Percentiles rank a stretch among this genome's conserved stretches.
phyloP scores from a whole-genome alignment of 2,113 vertebrate species.

The Bubo blakistoni region DNA sequence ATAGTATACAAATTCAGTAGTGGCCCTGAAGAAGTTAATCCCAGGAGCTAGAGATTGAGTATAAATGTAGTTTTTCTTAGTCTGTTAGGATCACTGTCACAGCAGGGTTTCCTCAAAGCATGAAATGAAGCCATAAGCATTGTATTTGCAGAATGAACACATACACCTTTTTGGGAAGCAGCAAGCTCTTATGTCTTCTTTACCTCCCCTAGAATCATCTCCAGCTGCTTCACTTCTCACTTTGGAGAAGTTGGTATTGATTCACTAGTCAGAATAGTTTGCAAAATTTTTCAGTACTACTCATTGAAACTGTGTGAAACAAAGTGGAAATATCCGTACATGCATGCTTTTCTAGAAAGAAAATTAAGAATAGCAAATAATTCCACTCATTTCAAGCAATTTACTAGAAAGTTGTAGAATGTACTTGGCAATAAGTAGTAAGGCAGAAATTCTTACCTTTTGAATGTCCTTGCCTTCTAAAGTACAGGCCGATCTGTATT shows the following conservation, averaged over 20 bases:
- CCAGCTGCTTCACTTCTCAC: not conserved
- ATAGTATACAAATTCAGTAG: not conserved
- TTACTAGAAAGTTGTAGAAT: not conserved
- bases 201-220: not conserved
- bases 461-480: not conserved
- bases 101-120: not conserved
- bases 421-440: not conserved
- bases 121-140: not conserved
- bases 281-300: not conserved
- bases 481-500: not conserved
- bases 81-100: not conserved
- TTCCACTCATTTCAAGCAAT: not conserved
- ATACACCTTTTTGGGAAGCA: not conserved
- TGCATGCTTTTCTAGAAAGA: not conserved
- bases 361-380: not conserved
- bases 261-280: not conserved
- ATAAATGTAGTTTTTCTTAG: not conserved
- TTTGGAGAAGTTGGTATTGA: not conserved
- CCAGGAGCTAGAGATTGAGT: not conserved
- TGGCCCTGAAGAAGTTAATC: not conserved
- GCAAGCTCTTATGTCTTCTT: not conserved
- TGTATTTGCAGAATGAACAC: not conserved
- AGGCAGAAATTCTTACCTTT: not conserved
- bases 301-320: not conserved
- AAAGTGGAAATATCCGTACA: not conserved